These are phyloP conservation scores for Cosmopolites sordidus DNA, from an alignment of 2,888 invertebrate species.

Conservation along the genomic window DNA sequence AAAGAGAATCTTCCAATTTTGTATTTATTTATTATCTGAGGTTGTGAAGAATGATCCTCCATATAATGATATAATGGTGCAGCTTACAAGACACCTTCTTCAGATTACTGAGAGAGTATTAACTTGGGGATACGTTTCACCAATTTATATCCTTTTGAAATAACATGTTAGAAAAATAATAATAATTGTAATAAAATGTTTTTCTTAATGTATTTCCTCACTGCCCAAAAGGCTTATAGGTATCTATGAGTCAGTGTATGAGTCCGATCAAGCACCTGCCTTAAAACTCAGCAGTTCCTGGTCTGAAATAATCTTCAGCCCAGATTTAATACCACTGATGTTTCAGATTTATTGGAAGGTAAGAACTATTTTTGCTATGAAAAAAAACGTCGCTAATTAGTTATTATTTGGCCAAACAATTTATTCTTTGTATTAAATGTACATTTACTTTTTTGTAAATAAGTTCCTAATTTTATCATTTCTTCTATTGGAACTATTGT, in stretches of 20 bases:
- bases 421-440: too few species aligned
- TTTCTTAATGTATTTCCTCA: conserved; percentile 36
- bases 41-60: conserved; percentile 52
- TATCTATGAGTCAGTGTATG: conserved; percentile 65
- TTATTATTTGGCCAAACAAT: too few species aligned
- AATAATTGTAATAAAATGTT: conserved; percentile 17
- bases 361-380: too few species aligned
- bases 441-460: too few species aligned
- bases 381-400: too few species aligned
- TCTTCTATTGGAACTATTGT: too few species aligned
- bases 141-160: conserved; percentile 41
- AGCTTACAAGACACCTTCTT: conserved; percentile 66
- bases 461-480: too few species aligned
- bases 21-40: conserved; percentile 59
- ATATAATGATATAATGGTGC: conserved; percentile 50
- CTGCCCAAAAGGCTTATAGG: conserved; percentile 68
- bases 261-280: conserved; percentile 59
- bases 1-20: conserved; percentile 73
- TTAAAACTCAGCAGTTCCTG: conserved; percentile 64
- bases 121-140: conserved; percentile 76
- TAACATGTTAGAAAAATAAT: neutral
- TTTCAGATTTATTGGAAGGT: conserved; percentile 82
- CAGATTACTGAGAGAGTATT: conserved; percentile 74
- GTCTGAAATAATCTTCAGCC: conserved; percentile 73
- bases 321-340: conserved; percentile 70